Evolutionary conservation across 2,797 vertebrate species (phyloP).

Genomic region (Manis crassicaudata): DNA sequence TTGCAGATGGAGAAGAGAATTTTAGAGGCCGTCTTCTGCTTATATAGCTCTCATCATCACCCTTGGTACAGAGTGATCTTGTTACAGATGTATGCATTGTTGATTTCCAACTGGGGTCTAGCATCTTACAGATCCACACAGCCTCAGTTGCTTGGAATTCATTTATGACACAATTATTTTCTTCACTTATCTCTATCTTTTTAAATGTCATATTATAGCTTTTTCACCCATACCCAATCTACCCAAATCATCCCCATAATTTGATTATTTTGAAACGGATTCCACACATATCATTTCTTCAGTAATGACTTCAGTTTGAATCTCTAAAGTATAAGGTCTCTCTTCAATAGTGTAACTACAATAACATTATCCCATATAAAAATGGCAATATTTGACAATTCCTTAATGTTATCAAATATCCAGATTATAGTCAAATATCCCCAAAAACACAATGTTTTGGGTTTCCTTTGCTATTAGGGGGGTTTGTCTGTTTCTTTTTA

Average conservation of each 20-base stretch:
- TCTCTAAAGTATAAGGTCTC: not conserved
- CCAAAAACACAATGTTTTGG: not conserved
- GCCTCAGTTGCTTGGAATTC: not conserved
- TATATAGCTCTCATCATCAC: not conserved
- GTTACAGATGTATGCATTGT: not conserved
- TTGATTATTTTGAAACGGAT: not conserved
- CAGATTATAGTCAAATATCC: not conserved
- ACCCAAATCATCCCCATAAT: not conserved
- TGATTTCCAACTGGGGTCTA: not conserved
- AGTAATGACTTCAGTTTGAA: not conserved
- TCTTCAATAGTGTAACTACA: not conserved
- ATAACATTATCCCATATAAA: slow-evolving; percentile 18
- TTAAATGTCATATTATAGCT: not conserved
- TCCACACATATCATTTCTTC: not conserved
- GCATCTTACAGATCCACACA: not conserved
- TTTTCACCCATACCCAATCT: not conserved
- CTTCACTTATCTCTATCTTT: not conserved
- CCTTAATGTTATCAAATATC: not conserved
- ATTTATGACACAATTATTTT: not conserved
- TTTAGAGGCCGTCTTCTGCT: not conserved
- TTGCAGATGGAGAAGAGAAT: not conserved
- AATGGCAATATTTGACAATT: not conserved
- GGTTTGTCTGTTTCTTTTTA: slow-evolving; percentile 19
- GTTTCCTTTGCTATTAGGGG: not conserved
- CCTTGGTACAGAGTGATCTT: not conserved